Conservation (phyloP, 2,888 invertebrate species). For the Caenorhabditis sp. region DNA sequence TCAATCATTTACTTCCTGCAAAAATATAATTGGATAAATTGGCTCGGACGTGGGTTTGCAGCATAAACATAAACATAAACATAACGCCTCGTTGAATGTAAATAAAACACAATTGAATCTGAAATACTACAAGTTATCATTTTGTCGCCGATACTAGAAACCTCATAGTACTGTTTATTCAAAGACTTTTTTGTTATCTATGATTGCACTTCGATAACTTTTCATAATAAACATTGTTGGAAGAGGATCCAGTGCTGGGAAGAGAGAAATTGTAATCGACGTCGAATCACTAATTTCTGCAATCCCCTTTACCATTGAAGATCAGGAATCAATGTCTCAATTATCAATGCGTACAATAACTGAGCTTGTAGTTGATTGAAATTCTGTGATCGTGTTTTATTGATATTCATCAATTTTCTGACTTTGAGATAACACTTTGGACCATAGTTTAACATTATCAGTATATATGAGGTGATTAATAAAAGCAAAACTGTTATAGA, state of each 20-base stretch:
- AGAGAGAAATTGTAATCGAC: background rate
- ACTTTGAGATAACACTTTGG: constrained; percentile 13
- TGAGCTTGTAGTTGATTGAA: background rate
- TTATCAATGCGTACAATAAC: background rate
- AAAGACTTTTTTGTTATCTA: too few species aligned
- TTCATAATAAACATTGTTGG: background rate
- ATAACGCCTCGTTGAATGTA: too few species aligned
- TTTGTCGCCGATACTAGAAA: too few species aligned
- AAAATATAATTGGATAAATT: too few species aligned
- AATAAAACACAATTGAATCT: too few species aligned
- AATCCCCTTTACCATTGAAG: background rate
- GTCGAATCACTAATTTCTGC: background rate
- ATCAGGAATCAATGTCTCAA: background rate
- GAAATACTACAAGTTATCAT: too few species aligned
- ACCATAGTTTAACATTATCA: constrained; percentile 22
- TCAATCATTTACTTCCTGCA: too few species aligned
- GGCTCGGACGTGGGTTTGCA: too few species aligned
- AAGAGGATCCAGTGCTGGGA: background rate
- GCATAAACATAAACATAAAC: too few species aligned
- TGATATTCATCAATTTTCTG: too few species aligned
- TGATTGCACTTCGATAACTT: background rate
- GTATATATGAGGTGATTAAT: background rate
- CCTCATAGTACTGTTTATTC: too few species aligned
- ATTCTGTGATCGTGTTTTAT: background rate
- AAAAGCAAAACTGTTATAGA: too few species aligned